These are phyloP conservation scores for Drosophila buzzatii DNA, from an alignment of 2,888 invertebrate genomes.

Conservation along the genomic window DNA sequence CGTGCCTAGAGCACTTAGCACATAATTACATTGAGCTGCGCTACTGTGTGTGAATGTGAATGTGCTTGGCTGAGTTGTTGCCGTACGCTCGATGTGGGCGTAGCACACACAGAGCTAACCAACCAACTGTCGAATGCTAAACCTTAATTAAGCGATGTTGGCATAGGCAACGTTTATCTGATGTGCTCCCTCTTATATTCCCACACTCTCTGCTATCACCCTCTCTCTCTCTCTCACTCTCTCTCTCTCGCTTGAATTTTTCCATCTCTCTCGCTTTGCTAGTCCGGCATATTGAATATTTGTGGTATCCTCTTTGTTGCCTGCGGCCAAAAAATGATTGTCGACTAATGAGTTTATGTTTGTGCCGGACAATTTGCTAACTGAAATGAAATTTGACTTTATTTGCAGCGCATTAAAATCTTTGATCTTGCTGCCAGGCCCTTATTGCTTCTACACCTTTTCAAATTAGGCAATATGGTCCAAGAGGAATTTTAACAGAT, in stretches of 20 bases:
- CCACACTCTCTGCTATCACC: neutral
- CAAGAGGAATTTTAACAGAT: neutral
- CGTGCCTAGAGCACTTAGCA: slow-evolving; percentile 67
- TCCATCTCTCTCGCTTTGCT: neutral
- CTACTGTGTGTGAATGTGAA: slow-evolving; percentile 13
- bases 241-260: neutral
- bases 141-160: slow-evolving; percentile 69
- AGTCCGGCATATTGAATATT: slow-evolving; percentile 65
- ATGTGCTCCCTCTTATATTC: slow-evolving; percentile 8
- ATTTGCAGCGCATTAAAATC: slow-evolving; percentile 19
- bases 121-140: slow-evolving; percentile 46
- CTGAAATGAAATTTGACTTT: slow-evolving; percentile 30
- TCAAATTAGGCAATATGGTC: neutral
- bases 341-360: slow-evolving; percentile 70
- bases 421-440: neutral
- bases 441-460: neutral
- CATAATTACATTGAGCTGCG: slow-evolving; percentile 71
- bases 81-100: slow-evolving; percentile 17
- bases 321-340: slow-evolving; percentile 41
- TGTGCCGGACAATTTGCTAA: slow-evolving; percentile 46
- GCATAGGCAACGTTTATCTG: slow-evolving; percentile 43
- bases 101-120: slow-evolving; percentile 6
- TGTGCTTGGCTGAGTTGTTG: slow-evolving; percentile 17
- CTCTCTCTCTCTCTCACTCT: neutral
- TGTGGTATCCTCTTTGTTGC: slow-evolving; percentile 15